Evolutionary conservation across 2,797 vertebrate genomes (phyloP).

Genomic region (Spinus olivaceus): DNA sequence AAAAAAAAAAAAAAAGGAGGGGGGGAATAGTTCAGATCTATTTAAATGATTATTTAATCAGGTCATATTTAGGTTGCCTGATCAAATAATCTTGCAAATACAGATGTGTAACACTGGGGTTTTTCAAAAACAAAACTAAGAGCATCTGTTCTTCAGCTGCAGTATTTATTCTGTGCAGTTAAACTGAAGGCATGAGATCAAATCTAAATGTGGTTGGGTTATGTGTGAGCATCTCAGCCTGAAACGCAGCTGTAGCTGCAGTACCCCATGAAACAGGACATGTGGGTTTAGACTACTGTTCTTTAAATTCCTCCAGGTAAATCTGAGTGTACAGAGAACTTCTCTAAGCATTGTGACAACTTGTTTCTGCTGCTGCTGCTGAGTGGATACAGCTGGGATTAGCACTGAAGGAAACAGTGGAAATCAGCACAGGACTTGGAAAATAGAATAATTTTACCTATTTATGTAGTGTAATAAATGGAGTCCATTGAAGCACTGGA

Average conservation of each 20-base stretch:
- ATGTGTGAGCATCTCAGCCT: not conserved
- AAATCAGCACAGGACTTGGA: not conserved
- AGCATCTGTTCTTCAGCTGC: slow-evolving; percentile 16
- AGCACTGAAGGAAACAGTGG: not conserved
- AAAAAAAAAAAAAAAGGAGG: too few relatives aligned
- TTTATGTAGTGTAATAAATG: not conserved
- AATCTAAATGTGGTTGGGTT: not conserved
- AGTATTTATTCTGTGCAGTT: not conserved
- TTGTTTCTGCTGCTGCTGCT: not conserved
- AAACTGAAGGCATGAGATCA: not conserved
- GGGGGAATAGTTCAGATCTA: not conserved
- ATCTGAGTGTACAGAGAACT: not conserved
- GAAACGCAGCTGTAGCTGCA: not conserved
- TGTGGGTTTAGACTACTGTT: not conserved
- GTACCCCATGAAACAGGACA: not conserved
- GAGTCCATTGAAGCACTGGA: too few relatives aligned
- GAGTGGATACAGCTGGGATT: not conserved
- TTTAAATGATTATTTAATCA: not conserved
- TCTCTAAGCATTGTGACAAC: not conserved
- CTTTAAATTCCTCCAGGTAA: not conserved
- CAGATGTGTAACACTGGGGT: not conserved
- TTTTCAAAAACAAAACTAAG: not conserved
- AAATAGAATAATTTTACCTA: not conserved
- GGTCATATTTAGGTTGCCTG: not conserved
- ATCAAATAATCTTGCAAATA: not conserved